Evolutionary conservation across 2,113 vertebrate genomes (phyloP).

Genomic region (Dromiciops gliroides): DNA sequence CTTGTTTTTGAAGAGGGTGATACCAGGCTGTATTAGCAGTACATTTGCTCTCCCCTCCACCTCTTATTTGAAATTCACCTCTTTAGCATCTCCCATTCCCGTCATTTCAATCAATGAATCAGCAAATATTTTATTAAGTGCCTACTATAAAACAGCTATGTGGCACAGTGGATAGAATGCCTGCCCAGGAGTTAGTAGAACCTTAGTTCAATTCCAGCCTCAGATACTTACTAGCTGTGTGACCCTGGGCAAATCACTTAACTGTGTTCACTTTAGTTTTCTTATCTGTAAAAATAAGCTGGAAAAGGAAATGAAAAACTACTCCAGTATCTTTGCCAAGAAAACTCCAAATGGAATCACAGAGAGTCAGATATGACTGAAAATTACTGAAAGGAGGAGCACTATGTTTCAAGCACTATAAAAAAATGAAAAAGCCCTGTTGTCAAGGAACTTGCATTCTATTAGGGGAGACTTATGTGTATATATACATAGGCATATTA

Average conservation of each 20-base stretch:
- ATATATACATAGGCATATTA: no score
- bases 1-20: background rate
- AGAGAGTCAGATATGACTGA: background rate
- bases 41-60: background rate
- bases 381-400: background rate
- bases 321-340: background rate
- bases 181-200: background rate
- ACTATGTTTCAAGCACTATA: background rate
- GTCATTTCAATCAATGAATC: background rate
- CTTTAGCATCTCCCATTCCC: background rate
- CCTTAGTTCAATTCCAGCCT: background rate
- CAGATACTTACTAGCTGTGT: background rate
- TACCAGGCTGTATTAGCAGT: background rate
- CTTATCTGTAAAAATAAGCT: background rate
- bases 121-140: background rate
- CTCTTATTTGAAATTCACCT: background rate
- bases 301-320: background rate
- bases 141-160: background rate
- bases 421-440: background rate
- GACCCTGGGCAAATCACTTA: background rate
- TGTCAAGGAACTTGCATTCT: background rate
- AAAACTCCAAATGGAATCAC: background rate
- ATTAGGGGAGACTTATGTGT: background rate
- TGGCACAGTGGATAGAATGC: background rate
- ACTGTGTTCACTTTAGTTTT: background rate